A percentile compares a stretch with the other conserved stretches of the same genome.
Conservation (phyloP, 2,888 invertebrate species). For the Spatulosminthurus flaviceps region DNA sequence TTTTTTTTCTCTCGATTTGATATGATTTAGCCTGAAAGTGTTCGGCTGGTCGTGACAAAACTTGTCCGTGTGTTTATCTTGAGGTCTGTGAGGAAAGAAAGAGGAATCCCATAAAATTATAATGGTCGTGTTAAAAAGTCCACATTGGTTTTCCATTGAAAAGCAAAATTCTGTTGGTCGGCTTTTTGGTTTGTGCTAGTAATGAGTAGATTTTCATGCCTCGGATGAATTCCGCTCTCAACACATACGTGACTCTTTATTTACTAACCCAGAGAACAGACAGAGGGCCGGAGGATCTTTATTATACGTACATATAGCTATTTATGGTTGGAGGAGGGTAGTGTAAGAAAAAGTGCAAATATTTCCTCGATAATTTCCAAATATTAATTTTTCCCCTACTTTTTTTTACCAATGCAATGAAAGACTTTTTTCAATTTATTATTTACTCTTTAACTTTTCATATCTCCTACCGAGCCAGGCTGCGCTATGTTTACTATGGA, state of each 20-base stretch:
- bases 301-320: not conserved
- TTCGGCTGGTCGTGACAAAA: conserved; percentile 2
- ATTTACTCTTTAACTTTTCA: not conserved
- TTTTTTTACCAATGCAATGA: not conserved
- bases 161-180: not conserved
- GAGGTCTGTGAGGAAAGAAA: conserved; percentile 1
- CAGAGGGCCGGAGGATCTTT: too few species aligned
- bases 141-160: conserved; percentile 3
- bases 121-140: conserved; percentile 11
- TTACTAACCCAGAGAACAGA: too few species aligned
- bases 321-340: too few species aligned
- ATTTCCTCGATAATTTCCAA: conserved; percentile 3
- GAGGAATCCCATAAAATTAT: conserved; percentile 8
- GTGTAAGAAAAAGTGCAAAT: conserved; percentile 3
- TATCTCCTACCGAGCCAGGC: not conserved
- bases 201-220: too few species aligned
- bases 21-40: not conserved
- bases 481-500: too few species aligned
- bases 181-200: not conserved
- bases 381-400: not conserved
- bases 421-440: not conserved
- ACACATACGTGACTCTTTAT: not conserved
- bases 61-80: conserved; percentile 9
- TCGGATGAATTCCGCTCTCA: not conserved
- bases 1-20: not conserved